Conservation (phyloP, 2,113 vertebrate species). For the Lamprotornis superbus region DNA sequence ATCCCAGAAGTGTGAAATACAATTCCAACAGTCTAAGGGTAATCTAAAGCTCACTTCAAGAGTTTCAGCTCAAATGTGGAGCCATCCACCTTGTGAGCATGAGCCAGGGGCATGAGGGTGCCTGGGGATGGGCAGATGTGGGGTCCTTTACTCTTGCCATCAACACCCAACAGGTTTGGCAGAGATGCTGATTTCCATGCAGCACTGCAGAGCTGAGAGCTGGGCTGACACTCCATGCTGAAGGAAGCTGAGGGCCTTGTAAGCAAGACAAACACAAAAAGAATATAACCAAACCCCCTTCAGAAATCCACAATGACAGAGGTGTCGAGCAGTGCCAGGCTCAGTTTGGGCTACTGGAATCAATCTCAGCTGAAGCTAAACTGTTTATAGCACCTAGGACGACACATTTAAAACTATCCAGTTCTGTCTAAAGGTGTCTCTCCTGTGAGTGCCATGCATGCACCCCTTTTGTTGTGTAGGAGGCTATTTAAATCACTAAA, state of each 20-base stretch:
- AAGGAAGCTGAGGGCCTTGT: background rate
- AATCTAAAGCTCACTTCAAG: background rate
- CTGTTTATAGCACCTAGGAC: background rate
- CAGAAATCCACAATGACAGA: background rate
- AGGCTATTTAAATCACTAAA: background rate
- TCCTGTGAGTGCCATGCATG: fast-evolving
- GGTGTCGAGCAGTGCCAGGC: background rate
- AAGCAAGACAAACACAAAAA: background rate
- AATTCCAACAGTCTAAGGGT: background rate
- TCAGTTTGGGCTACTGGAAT: background rate
- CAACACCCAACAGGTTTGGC: fast-evolving
- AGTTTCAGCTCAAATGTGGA: background rate
- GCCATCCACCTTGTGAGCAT: background rate
- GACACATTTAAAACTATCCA: background rate
- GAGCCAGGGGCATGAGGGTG: background rate
- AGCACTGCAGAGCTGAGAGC: background rate
- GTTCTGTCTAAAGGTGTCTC: background rate
- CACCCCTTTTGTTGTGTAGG: background rate
- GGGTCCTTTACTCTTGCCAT: background rate
- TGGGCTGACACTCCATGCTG: fast-evolving
- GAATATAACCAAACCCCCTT: fast-evolving
- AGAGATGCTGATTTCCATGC: background rate
- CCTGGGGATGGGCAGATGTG: fast-evolving
- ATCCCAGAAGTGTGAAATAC: background rate
- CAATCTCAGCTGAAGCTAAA: background rate